Conservation (phyloP, 2,797 vertebrate genomes). For the Tangara arthus region DNA sequence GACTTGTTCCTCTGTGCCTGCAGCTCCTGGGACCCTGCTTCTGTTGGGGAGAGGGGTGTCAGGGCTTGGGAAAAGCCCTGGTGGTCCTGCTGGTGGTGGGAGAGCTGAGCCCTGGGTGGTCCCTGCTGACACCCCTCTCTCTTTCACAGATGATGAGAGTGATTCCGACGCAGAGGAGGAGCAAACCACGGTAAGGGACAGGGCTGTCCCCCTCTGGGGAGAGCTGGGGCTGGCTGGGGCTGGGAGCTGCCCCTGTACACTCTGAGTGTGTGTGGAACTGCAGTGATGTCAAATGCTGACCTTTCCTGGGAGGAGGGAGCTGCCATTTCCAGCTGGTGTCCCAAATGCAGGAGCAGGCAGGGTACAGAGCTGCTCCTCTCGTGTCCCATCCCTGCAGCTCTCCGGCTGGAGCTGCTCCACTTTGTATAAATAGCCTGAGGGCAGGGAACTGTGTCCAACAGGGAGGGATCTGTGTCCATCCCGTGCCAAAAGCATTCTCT, state of each 20-base stretch:
- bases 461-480: not conserved
- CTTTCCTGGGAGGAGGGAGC: not conserved
- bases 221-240: not conserved
- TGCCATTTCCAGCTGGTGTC: not conserved
- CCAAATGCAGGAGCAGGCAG: not conserved
- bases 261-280: not conserved
- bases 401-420: slow-evolving; percentile 35
- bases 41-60: not conserved
- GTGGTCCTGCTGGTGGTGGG: not conserved
- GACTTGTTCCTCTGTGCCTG: not conserved
- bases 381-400: not conserved
- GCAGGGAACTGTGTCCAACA: not conserved
- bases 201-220: fast-evolving
- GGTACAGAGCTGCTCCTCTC: not conserved
- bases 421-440: slow-evolving; percentile 29
- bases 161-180: slow-evolving; percentile 97
- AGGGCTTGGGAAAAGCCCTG: not conserved
- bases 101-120: not conserved
- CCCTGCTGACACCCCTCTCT: not conserved
- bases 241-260: not conserved
- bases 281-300: fast-evolving
- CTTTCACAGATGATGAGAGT: slow-evolving; percentile 90
- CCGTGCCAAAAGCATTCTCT: not conserved
- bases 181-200: slow-evolving; percentile 89
- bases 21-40: not conserved